These are phyloP conservation scores for Mesoclemmys tuberculata DNA, from an alignment of 2,113 vertebrate genomes.

Conservation along the genomic window DNA sequence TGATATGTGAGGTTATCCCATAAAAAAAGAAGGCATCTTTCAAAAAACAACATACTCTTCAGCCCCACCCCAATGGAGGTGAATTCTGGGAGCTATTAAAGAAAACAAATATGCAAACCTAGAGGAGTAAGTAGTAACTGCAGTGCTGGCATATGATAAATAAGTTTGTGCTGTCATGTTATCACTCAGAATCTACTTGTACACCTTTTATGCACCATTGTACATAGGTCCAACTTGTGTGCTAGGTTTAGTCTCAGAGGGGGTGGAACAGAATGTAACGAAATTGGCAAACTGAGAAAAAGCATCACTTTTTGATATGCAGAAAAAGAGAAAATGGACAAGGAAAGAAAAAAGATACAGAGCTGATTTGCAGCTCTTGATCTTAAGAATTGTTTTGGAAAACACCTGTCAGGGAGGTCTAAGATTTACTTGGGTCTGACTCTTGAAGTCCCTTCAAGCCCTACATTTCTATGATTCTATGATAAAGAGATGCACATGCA, in stretches of 20 bases:
- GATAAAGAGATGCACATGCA: not conserved
- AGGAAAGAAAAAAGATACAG: not conserved
- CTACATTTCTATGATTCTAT: not conserved
- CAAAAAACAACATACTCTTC: not conserved
- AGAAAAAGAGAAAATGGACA: not conserved
- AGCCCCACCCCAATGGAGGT: not conserved
- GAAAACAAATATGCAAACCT: not conserved
- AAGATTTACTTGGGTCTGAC: not conserved
- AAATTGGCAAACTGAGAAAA: not conserved
- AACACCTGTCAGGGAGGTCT: not conserved
- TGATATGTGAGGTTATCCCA: constrained; percentile 7
- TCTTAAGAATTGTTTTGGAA: not conserved
- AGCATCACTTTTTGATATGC: not conserved
- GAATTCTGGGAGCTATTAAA: not conserved
- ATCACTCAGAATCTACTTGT: not conserved
- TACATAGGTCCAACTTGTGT: not conserved
- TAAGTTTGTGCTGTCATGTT: too few relatives aligned
- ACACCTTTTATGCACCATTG: constrained; percentile 2
- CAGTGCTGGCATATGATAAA: not conserved
- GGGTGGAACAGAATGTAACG: not conserved
- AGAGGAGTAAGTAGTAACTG: constrained; percentile 12
- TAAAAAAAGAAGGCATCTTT: constrained; percentile 36
- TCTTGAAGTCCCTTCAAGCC: not conserved
- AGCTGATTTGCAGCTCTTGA: not conserved
- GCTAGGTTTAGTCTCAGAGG: constrained; percentile 4